phyloP scores from a whole-genome alignment of 1,140 invertebrate genomes.

The Steinernema feltiae region DNA sequence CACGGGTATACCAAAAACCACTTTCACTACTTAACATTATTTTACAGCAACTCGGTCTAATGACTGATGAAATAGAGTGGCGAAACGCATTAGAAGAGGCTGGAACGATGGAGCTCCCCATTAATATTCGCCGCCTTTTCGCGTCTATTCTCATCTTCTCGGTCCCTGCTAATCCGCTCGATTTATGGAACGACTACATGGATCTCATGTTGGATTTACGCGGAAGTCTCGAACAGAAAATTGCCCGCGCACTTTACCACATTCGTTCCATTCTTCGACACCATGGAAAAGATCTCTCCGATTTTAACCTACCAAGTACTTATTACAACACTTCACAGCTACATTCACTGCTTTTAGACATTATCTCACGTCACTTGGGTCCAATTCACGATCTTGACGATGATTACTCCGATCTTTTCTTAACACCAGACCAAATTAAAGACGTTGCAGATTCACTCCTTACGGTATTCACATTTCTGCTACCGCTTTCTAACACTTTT shows the following conservation, averaged over 20 bases:
- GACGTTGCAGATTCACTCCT: too few species aligned
- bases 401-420: too few species aligned
- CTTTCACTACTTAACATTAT: not conserved
- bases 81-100: not conserved
- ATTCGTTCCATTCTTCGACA: not conserved
- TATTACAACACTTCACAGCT: not conserved
- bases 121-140: not conserved
- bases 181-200: not conserved
- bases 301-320: not conserved
- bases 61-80: not conserved
- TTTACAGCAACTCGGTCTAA: not conserved
- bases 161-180: not conserved
- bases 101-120: not conserved
- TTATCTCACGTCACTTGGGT: too few species aligned
- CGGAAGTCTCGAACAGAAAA: not conserved
- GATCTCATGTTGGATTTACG: not conserved
- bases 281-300: not conserved
- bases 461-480: too few species aligned
- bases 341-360: not conserved
- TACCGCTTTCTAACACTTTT: too few species aligned
- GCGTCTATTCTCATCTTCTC: not conserved
- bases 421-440: too few species aligned
- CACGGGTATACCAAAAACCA: not conserved
- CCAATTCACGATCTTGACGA: too few species aligned
- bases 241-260: not conserved